phyloP scores from a whole-genome alignment of 1,140 invertebrate species.

The Anthonomus grandis region DNA sequence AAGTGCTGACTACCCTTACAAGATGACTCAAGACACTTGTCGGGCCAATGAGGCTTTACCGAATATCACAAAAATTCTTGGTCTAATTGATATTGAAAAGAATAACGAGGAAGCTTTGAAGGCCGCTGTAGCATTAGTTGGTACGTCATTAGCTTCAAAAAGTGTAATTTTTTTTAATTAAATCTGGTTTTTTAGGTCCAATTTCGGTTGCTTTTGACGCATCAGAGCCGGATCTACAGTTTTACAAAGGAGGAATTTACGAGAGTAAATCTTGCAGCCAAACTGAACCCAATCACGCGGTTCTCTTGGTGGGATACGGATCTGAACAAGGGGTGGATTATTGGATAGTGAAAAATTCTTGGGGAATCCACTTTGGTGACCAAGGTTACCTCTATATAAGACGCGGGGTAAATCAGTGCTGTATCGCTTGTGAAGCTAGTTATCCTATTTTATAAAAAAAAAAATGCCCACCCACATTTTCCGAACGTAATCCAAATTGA shows the following conservation, averaged over 20 bases:
- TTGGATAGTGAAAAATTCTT: conserved; percentile 84
- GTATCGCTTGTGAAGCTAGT: conserved; percentile 78
- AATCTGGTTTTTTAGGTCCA: conserved; percentile 68
- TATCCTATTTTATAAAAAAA: conserved; percentile 81
- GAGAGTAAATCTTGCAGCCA: conserved; percentile 55
- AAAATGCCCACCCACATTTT: too few species aligned
- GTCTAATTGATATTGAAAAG: conserved; percentile 76
- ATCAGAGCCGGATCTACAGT: conserved; percentile 65
- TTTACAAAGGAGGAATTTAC: conserved; percentile 61
- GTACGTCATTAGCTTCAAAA: conserved; percentile 6
- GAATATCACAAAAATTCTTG: conserved; percentile 77
- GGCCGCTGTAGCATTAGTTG: conserved; percentile 65
- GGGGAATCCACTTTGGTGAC: conserved; percentile 78
- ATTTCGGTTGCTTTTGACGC: conserved; percentile 90
- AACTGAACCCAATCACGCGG: conserved; percentile 78
- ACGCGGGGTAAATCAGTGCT: conserved; percentile 81
- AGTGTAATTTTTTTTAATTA: conserved; percentile 1
- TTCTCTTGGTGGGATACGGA: conserved; percentile 81
- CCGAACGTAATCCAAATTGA: too few species aligned
- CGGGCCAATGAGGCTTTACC: conserved; percentile 56
- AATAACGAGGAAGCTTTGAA: conserved; percentile 69
- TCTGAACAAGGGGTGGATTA: conserved; percentile 63
- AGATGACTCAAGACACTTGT: conserved; percentile 69
- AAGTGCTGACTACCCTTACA: conserved; percentile 84
- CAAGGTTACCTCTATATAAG: conserved; percentile 87